Evolutionary conservation across 2,888 invertebrate genomes (phyloP).

Genomic region (Chaetogeoica ovagalla): DNA sequence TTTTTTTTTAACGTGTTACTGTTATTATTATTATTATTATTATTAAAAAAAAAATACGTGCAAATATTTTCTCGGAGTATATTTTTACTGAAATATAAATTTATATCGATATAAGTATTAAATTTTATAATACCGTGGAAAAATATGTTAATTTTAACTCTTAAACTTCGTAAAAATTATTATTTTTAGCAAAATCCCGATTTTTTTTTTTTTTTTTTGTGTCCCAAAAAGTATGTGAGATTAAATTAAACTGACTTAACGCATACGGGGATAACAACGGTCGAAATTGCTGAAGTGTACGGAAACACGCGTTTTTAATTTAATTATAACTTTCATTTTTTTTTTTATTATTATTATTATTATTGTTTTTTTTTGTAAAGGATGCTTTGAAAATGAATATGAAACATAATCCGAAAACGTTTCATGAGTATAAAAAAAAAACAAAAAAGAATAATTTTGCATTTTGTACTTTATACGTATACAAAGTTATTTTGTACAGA

Average conservation of each 20-base stretch:
- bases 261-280: neutral
- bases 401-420: neutral
- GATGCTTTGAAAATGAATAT: neutral
- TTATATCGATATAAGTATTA: neutral
- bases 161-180: neutral
- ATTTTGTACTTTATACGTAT: no score
- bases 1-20: no score
- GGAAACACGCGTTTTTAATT: neutral
- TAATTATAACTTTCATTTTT: neutral
- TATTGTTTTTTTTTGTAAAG: neutral
- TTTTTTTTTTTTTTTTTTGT: neutral
- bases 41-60: neutral
- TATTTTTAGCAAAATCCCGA: neutral
- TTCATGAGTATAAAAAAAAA: neutral
- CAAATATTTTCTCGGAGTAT: neutral
- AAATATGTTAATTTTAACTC: neutral
- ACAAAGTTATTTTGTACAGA: no score
- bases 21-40: no score
- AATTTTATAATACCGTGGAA: neutral
- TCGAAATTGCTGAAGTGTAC: neutral
- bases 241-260: neutral
- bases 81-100: neutral
- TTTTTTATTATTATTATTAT: no score
- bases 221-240: neutral
- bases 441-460: neutral